Evolutionary conservation across 2,113 vertebrate genomes (phyloP).

Genomic region (Baryphthengus martii): DNA sequence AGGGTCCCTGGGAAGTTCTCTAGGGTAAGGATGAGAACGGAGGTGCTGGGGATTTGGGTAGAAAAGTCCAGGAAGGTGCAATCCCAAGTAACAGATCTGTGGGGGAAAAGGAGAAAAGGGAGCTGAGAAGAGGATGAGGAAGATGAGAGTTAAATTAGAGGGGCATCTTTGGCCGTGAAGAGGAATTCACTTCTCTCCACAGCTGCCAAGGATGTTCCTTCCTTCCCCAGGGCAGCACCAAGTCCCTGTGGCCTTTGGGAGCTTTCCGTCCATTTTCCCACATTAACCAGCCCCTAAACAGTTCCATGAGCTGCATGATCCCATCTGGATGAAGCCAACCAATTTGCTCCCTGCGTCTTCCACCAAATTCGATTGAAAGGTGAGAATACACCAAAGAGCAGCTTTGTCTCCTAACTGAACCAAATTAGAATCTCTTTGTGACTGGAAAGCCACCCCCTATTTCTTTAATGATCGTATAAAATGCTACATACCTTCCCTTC

Average conservation of each 20-base stretch:
- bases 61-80: neutral
- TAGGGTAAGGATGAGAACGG: neutral
- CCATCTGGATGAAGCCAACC: neutral
- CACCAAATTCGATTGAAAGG: neutral
- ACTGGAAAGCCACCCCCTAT: neutral
- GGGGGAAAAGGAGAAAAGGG: neutral
- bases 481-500: neutral
- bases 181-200: neutral
- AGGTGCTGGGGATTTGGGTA: neutral
- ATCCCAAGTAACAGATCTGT: neutral
- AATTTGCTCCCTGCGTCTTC: neutral
- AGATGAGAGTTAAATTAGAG: neutral
- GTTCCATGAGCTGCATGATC: neutral
- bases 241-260: neutral
- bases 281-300: neutral
- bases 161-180: neutral
- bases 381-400: neutral
- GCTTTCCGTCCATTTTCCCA: neutral
- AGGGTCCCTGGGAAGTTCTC: neutral
- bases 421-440: neutral
- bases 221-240: neutral
- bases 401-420: neutral
- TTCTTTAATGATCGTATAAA: neutral
- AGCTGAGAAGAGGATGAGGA: neutral
- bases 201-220: neutral